Percentiles rank a stretch among this genome's conserved stretches.
Conservation (phyloP, 30 jellyfish, hydroid and myxozoan genomes). For the Aurelia aurita region DNA sequence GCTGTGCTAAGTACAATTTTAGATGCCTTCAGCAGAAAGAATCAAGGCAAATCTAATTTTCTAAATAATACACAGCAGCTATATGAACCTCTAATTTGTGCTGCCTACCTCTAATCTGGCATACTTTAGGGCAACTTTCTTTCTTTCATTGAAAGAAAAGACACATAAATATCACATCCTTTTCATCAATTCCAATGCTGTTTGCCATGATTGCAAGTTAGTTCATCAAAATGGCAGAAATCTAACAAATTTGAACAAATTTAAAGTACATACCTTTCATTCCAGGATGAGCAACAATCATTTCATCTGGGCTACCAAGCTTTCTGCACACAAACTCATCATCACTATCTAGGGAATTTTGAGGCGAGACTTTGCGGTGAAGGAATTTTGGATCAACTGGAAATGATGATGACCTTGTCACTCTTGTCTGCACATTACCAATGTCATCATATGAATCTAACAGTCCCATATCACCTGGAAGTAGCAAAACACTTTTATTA, state of each 20-base stretch:
- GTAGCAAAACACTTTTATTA: background rate
- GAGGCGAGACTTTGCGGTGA: conserved; percentile 93
- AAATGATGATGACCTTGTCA: conserved; percentile 87
- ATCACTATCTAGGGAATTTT: conserved; percentile 96
- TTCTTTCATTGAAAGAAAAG: too few species aligned
- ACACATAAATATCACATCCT: too few species aligned
- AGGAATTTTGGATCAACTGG: conserved; percentile 91
- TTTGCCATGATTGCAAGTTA: background rate
- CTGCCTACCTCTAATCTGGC: too few species aligned
- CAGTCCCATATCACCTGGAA: conserved; percentile 66
- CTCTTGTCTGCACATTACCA: conserved; percentile 69
- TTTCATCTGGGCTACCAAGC: conserved; percentile 67
- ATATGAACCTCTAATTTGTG: too few species aligned
- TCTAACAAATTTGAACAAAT: background rate
- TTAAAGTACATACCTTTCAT: conserved; percentile 95
- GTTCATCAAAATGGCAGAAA: background rate
- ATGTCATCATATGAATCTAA: conserved; percentile 72
- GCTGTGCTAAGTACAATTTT: too few species aligned
- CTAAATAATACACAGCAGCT: too few species aligned
- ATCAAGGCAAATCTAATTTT: too few species aligned
- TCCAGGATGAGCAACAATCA: conserved; percentile 77
- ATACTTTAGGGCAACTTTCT: too few species aligned
- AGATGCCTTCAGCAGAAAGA: too few species aligned
- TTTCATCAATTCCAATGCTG: too few species aligned
- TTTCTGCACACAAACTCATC: conserved; percentile 76